phyloP scores from a whole-genome alignment of 2,888 invertebrate species.

The Caenorhabditis panamensis region DNA sequence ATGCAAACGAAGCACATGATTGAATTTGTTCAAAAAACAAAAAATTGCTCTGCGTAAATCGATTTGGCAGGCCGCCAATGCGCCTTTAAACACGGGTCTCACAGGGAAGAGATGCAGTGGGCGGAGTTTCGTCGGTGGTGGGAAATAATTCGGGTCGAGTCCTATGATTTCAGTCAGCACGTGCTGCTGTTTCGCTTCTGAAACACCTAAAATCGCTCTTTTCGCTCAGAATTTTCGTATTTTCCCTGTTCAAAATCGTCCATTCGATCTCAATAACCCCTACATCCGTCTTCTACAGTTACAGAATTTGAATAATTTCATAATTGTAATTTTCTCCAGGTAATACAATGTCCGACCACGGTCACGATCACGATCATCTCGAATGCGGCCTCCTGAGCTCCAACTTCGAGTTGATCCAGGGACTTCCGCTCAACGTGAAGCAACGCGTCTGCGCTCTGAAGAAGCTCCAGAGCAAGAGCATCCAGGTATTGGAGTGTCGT shows the following conservation, averaged over 20 bases:
- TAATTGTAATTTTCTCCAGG: conserved; percentile 9
- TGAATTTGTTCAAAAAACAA: conserved; percentile 14
- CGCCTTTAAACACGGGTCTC: conserved; percentile 57
- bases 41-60: conserved; percentile 27
- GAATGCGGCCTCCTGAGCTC: conserved; percentile 19
- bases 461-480: conserved; percentile 73
- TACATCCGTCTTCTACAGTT: no score
- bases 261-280: no score
- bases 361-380: conserved; percentile 12
- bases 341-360: conserved; percentile 44
- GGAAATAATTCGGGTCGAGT: conserved; percentile 34
- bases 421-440: conserved; percentile 53
- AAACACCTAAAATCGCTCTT: neutral
- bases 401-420: conserved; percentile 42
- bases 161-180: conserved; percentile 53
- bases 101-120: conserved; percentile 41
- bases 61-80: conserved; percentile 19
- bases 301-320: no score
- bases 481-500: conserved; percentile 66
- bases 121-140: conserved; percentile 18
- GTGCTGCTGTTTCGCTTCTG: neutral
- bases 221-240: neutral
- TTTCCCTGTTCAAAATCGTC: no score
- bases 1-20: no score
- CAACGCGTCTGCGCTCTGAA: conserved; percentile 76